Evolutionary conservation across 1,140 invertebrate genomes (phyloP).

Genomic region (Drosophila funebris): DNA sequence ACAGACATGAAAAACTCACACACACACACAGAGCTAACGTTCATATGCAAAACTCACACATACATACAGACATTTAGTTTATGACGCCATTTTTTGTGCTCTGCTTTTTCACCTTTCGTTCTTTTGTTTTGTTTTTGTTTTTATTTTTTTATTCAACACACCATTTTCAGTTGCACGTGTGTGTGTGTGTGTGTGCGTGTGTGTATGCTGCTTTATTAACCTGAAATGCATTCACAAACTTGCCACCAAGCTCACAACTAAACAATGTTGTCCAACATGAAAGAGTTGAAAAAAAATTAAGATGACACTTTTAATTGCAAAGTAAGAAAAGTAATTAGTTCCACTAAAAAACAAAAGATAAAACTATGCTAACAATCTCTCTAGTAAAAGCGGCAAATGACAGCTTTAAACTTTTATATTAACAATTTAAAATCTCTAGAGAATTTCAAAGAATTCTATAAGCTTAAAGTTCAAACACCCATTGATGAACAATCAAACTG

Average conservation of each 20-base stretch:
- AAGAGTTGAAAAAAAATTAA: neutral
- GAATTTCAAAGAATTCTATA: too few relatives aligned
- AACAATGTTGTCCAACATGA: conserved; percentile 21
- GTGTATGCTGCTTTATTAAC: conserved; percentile 45
- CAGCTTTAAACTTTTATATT: too few relatives aligned
- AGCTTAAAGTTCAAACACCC: too few relatives aligned
- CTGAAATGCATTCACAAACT: conserved; percentile 25
- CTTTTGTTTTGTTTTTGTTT: conserved; percentile 22
- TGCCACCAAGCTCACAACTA: neutral
- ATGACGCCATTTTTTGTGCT: conserved; percentile 57
- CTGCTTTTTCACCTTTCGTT: conserved; percentile 18
- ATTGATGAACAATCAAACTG: too few relatives aligned
- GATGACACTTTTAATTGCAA: neutral
- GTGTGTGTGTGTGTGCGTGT: conserved; percentile 24
- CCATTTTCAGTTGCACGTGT: conserved; percentile 10
- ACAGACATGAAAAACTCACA: conserved; percentile 28
- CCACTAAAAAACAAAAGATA: too few relatives aligned
- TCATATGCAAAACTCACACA: conserved; percentile 9
- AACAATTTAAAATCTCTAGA: too few relatives aligned
- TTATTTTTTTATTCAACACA: conserved; percentile 36
- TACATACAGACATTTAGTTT: conserved; percentile 37
- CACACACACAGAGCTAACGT: conserved; percentile 7
- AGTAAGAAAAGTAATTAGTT: too few relatives aligned
- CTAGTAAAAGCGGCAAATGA: too few relatives aligned
- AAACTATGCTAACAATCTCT: too few relatives aligned